Base-by-base conservation (phyloP, 2,888 invertebrate species). In the Microctonus aethiopoides region DNA sequence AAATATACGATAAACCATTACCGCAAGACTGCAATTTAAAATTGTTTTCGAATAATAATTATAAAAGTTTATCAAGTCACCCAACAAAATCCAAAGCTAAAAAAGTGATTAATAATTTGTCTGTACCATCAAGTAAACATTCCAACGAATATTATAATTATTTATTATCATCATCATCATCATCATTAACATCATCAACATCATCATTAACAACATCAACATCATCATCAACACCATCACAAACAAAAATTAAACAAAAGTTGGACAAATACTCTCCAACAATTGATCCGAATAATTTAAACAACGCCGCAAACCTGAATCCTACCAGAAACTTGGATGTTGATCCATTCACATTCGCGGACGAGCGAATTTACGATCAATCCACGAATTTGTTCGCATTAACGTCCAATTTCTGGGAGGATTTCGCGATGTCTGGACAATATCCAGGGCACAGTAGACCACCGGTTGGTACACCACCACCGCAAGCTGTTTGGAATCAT, bases 361-460 rank as follows among this genome's bases (percentile, higher is more conserved):
- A 67, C 67, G 67, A 70, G 51, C 64, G 61, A n/a, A 26, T 32
- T n/a, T 65, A 29, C 64, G 75, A 75, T 54, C 59, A 36, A 36
- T 64, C 63, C 9, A 32, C 61, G 66, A 67, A 70, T 67, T 36
- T 73, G 29, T 68, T 54, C n/a, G 70, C 67, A 29, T 59, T 59
- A 34, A 34, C 52, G 22, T 52, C 32, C 26, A 59, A 39, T 32
- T 29, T 29, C 70, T 80, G 78, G 80, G 78, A 78, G 70, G 79
- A 77, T 72, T 75, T 75, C 75, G 75, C 77, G 70, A 85, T 85
- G 85, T 84, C 85, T 71, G 85, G 85, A 26, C 85, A 85, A 75
- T 85, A 85, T 78, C 85, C 85, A 66, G 85, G 85, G 73, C 85
- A 85, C 74, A 84, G 84, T 74, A 80, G 85, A 72, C 85, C 85